A percentile compares a stretch with the other conserved stretches of the same genome.
Evolutionary conservation across 2,113 vertebrate species (phyloP).

Genomic region (Madoqua kirkii): DNA sequence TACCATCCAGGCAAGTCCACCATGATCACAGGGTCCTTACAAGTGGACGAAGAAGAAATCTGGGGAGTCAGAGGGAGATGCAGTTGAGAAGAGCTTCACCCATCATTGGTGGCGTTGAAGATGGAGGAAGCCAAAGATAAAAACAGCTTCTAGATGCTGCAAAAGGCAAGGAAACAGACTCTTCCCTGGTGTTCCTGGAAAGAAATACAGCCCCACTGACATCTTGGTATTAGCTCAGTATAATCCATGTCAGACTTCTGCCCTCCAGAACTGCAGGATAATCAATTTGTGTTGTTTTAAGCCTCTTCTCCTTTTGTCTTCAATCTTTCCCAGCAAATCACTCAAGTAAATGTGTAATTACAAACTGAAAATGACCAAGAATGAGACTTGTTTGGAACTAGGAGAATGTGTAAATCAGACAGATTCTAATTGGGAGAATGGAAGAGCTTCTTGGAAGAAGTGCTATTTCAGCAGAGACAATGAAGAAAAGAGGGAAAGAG

Average conservation of each 20-base stretch:
- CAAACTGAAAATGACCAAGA: not conserved
- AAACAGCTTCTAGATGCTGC: not conserved
- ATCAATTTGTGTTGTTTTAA: not conserved
- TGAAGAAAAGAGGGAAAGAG: not conserved
- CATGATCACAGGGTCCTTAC: not conserved
- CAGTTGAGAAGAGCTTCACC: not conserved
- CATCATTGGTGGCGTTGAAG: not conserved
- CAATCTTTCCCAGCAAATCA: not conserved
- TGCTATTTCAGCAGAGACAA: not conserved
- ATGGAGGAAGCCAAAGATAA: not conserved
- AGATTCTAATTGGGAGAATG: not conserved
- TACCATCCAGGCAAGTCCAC: not conserved
- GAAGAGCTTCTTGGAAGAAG: not conserved
- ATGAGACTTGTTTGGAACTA: not conserved
- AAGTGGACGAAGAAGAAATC: not conserved
- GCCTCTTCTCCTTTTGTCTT: not conserved
- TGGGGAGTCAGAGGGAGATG: not conserved
- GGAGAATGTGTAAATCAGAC: not conserved
- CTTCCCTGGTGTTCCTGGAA: not conserved
- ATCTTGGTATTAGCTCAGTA: not conserved
- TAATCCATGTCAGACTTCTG: not conserved
- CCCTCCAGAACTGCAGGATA: not conserved
- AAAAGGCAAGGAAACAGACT: not conserved
- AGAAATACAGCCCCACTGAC: not conserved
- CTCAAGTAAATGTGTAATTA: not conserved